phyloP scores from a whole-genome alignment of 2,888 invertebrate species.

The Netelia inedita region DNA sequence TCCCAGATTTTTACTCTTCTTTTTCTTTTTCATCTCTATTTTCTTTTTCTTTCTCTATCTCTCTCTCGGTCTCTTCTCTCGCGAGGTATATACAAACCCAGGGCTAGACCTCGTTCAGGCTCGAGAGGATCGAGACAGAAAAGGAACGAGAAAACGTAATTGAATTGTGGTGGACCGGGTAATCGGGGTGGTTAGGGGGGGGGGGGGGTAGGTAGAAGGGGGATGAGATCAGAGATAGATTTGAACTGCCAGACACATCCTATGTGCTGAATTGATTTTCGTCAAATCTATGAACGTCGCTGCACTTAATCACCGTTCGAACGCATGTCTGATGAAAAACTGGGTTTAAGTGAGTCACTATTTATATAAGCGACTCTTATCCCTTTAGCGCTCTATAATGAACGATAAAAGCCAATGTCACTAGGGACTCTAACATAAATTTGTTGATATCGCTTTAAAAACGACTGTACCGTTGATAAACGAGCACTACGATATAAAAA shows the following conservation, averaged over 20 bases:
- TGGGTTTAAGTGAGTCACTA: too few species aligned
- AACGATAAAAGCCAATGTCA: too few species aligned
- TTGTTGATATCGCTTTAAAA: too few species aligned
- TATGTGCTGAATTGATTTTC: conserved; percentile 21
- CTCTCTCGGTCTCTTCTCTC: conserved; percentile 1
- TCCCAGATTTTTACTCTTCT: not conserved
- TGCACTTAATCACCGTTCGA: not conserved
- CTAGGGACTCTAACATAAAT: too few species aligned
- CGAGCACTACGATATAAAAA: too few species aligned
- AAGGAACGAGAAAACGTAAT: conserved; percentile 41
- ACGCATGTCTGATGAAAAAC: not conserved
- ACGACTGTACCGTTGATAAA: too few species aligned
- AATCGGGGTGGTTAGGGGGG: not conserved
- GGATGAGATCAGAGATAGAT: conserved; percentile 17
- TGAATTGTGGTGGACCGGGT: conserved; percentile 31
- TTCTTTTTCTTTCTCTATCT: not conserved
- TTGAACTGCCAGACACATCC: conserved; percentile 13
- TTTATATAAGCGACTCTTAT: too few species aligned
- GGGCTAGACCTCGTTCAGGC: conserved; percentile 25
- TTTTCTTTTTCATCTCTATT: too few species aligned
- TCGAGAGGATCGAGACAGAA: conserved; percentile 37
- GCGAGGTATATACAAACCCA: not conserved
- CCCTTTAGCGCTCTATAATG: too few species aligned
- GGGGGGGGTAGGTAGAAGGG: not conserved
- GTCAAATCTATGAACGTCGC: conserved; percentile 16